Percentiles rank a stretch among this genome's conserved stretches.
Evolutionary conservation across 35 echinoderm and acorn worm species (phyloP).

Genomic region (Strongylocentrotus purpuratus): DNA sequence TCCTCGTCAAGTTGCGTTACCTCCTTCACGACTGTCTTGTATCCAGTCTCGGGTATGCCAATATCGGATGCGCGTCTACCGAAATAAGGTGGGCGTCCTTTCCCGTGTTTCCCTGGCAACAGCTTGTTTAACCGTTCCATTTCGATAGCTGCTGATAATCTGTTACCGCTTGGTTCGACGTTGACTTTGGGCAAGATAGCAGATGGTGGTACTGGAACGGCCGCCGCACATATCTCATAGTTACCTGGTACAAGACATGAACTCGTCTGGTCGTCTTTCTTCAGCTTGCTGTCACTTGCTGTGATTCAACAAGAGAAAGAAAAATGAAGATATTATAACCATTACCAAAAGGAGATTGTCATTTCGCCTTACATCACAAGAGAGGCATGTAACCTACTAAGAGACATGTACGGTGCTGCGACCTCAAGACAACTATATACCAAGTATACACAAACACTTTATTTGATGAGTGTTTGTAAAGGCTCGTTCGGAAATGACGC

Average conservation of each 20-base stretch:
- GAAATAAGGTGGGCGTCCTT: background rate
- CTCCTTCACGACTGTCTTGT: background rate
- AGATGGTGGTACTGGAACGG: background rate
- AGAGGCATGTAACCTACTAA: too few relatives aligned
- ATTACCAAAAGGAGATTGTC: too few relatives aligned
- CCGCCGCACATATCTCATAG: background rate
- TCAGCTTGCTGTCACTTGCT: background rate
- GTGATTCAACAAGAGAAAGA: background rate
- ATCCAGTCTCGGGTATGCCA: background rate
- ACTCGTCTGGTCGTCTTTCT: background rate
- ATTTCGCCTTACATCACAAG: too few relatives aligned
- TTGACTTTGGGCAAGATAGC: background rate
- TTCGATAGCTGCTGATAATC: background rate
- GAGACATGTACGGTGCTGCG: too few relatives aligned
- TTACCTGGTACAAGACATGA: background rate
- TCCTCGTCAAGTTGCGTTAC: background rate
- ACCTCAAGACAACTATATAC: too few relatives aligned
- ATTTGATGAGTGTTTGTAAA: too few relatives aligned
- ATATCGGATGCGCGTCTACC: background rate
- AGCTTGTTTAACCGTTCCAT: background rate
- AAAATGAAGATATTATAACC: background rate
- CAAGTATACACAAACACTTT: too few relatives aligned
- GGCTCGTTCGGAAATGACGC: too few relatives aligned
- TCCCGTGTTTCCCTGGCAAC: slow-evolving; percentile 7
- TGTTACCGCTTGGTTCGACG: background rate